phyloP scores from a whole-genome alignment of 2,888 invertebrate genomes.

The Cosmia pyralina region DNA sequence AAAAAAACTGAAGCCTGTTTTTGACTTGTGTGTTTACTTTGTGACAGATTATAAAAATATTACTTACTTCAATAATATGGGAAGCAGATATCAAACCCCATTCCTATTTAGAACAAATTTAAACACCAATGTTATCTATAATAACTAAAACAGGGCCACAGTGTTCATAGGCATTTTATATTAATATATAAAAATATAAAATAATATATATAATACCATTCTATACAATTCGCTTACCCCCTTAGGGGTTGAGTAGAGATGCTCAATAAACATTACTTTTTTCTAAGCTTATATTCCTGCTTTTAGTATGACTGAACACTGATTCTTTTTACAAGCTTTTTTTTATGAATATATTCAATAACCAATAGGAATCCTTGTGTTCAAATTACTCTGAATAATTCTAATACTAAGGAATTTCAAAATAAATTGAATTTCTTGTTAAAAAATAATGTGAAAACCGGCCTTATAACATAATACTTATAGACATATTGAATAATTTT shows the following conservation, averaged over 20 bases:
- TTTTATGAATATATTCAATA: background rate
- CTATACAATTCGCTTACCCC: conserved; percentile 24
- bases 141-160: conserved; percentile 46
- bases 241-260: conserved; percentile 42
- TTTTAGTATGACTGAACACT: conserved; percentile 27
- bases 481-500: conserved; percentile 2
- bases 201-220: conserved; percentile 21
- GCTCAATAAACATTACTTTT: conserved; percentile 44
- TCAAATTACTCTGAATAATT: background rate
- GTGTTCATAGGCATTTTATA: conserved; percentile 58
- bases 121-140: conserved; percentile 8
- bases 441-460: background rate
- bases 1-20: conserved; percentile 41
- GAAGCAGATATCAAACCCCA: background rate
- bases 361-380: conserved; percentile 22
- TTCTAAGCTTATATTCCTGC: conserved; percentile 27
- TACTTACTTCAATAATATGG: conserved; percentile 2
- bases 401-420: background rate
- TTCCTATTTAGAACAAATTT: conserved; percentile 17
- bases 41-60: too few species aligned
- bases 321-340: too few species aligned
- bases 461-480: background rate
- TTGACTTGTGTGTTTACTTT: too few species aligned
- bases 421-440: background rate
- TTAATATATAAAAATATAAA: conserved; percentile 28